Percentiles rank a stretch among this genome's conserved stretches.
Conservation (phyloP, 2,113 vertebrate genomes). For the Strix uralensis region DNA sequence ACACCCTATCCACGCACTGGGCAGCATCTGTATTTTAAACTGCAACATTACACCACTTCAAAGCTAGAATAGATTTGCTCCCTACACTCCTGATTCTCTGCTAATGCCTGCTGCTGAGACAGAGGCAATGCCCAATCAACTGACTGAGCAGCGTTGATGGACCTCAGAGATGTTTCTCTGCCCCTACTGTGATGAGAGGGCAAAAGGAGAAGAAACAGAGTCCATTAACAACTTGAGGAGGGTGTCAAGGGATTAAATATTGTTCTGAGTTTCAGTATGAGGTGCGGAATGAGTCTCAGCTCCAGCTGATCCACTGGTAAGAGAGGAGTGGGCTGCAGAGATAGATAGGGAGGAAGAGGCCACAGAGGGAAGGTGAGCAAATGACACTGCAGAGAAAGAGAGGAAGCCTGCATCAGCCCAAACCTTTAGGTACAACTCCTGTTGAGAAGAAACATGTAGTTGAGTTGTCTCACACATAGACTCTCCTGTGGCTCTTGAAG, state of each 20-base stretch:
- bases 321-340: not conserved
- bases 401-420: not conserved
- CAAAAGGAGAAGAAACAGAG: slow-evolving; percentile 39
- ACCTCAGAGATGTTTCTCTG: slow-evolving; percentile 1
- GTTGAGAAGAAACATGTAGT: not conserved
- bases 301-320: slow-evolving; percentile 19
- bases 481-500: not conserved
- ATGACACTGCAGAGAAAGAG: not conserved
- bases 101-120: not conserved
- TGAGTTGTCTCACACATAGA: not conserved
- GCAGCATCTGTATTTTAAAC: not conserved
- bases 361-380: not conserved
- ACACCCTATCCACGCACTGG: not conserved
- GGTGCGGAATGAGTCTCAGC: slow-evolving; percentile 14
- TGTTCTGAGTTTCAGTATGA: slow-evolving; percentile 18
- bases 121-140: not conserved
- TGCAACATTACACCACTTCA: not conserved
- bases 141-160: not conserved
- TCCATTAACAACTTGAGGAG: slow-evolving; percentile 30
- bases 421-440: not conserved
- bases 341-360: not conserved
- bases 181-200: not conserved
- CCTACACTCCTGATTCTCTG: not conserved
- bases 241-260: slow-evolving; percentile 51
- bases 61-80: not conserved